These are phyloP conservation scores for Xiphorhynchus elegans DNA, from an alignment of 2,113 vertebrate species.

Conservation along the genomic window DNA sequence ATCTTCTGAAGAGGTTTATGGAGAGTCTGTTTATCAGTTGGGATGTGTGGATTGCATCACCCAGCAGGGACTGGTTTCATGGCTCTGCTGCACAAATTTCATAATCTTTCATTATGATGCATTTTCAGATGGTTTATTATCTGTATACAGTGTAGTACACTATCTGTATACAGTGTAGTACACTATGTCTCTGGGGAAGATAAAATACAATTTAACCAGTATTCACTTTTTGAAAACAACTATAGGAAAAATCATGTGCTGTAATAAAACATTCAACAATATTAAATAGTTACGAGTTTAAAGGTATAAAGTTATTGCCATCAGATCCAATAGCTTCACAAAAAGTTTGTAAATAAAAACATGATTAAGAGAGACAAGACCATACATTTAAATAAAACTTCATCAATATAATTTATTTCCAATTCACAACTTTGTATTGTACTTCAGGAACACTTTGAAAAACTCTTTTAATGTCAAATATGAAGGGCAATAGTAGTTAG, in stretches of 20 bases:
- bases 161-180: neutral
- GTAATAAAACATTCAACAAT: neutral
- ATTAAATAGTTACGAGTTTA: neutral
- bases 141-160: too few relatives aligned
- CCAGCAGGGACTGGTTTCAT: rapidly evolving
- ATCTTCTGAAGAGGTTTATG: neutral
- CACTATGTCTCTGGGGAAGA: neutral
- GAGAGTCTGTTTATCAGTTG: neutral
- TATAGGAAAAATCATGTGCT: neutral
- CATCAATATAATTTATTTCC: neutral
- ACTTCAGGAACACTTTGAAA: neutral
- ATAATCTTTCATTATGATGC: neutral
- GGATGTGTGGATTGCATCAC: rapidly evolving
- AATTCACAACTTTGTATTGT: neutral
- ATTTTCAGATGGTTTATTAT: neutral
- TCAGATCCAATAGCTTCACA: neutral
- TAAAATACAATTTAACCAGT: neutral
- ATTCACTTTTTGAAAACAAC: neutral
- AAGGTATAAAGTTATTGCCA: neutral
- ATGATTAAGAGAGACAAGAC: neutral
- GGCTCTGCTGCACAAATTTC: neutral
- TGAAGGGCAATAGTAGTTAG: neutral
- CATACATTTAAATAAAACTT: neutral
- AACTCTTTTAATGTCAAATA: neutral
- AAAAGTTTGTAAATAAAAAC: neutral